Evolutionary conservation across 2,113 vertebrate species (phyloP).

Genomic region (Corythaeola cristata): DNA sequence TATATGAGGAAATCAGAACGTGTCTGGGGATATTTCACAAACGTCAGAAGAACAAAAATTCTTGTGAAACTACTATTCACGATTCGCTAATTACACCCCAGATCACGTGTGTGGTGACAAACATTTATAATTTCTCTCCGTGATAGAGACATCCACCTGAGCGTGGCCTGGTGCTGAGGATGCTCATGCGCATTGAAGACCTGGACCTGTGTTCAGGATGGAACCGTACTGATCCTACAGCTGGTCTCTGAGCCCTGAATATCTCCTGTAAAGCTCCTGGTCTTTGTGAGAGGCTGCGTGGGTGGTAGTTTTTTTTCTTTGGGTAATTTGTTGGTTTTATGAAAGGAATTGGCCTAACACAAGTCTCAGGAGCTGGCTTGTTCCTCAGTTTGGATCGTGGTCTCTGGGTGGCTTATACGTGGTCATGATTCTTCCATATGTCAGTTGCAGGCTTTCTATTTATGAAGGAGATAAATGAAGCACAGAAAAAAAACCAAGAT

Average conservation of each 20-base stretch:
- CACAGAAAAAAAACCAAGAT: not conserved
- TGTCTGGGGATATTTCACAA: not conserved
- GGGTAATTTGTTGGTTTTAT: not conserved
- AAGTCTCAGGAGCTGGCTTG: not conserved
- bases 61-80: conserved; percentile 20
- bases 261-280: not conserved
- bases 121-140: not conserved
- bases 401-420: not conserved
- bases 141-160: not conserved
- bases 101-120: not conserved
- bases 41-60: not conserved
- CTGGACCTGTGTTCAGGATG: accelerated
- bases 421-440: not conserved
- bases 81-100: not conserved
- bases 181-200: accelerated
- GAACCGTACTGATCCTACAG: accelerated
- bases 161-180: not conserved
- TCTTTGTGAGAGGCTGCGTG: too few species aligned
- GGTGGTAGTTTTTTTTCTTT: accelerated
- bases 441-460: not conserved
- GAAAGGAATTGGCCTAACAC: not conserved
- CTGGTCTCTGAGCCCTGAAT: accelerated
- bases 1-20: not conserved
- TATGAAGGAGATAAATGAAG: not conserved
- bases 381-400: not conserved